Base-by-base conservation (phyloP, 2,888 invertebrate species). In the Heliconius cydno region DNA sequence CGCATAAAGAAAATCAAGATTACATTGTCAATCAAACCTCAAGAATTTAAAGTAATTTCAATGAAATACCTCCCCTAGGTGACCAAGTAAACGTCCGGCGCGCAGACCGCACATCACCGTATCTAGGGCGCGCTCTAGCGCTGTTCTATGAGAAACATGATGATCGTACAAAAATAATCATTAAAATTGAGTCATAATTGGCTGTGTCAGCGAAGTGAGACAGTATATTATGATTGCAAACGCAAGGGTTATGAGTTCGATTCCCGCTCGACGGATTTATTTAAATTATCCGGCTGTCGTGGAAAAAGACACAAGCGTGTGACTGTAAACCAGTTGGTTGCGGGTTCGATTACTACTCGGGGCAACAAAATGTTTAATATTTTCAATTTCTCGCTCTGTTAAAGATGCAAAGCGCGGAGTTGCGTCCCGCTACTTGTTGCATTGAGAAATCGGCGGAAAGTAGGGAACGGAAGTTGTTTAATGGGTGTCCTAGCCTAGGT, bases 71-170 rank as follows among this genome's bases (percentile, higher is more conserved):
- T 19, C 15, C 15, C 52, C 22, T 34, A 66, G 52, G 52, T 15
- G 67, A 70, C 13, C 41, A 66, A 70, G 74, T 52, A 72, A 41
- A 78, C 67, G 57, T 75, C 41, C 68, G 75, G 68, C 74, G n/a
- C 63, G 74, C 68, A 63, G 74, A 75, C 67, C 74, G 73, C 68
- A 52, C 63, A 52, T 75, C 41, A 34, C 15, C n/a, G 79, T 75
- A 75, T 79, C 3, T 79, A 46, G 79, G 79, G 70, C 79, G 60
- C 7, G 34, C 74, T 60, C 15, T 34, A 38, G 30, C 30, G 57
- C 34, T 25, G 15, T 60, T 34, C 60, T 73, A 38, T 38, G 73
- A 25, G 30, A 73, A 60, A n/a, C n/a, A 60, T 60, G 34, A 60
- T 73, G n/a, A 73, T 60, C 15, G 10, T 46, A 46, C 28, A 10